Evolutionary conservation across 1,140 invertebrate species (phyloP), one percentile per base, ranked within the genome.

Genomic region (Ladona fulva): DNA sequence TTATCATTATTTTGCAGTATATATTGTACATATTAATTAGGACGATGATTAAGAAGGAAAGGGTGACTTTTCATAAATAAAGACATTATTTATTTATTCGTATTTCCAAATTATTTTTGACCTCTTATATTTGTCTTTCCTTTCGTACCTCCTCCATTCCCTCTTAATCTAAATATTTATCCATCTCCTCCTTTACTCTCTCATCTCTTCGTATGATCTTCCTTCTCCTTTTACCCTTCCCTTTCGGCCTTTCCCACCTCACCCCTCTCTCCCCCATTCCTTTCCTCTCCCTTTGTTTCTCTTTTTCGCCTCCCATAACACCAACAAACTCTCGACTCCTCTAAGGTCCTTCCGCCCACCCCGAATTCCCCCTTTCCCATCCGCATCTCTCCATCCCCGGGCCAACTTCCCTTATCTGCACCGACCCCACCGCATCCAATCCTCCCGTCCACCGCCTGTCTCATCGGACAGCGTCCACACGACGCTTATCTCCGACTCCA

Each of bases 391-490:
- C 19, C 19, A 52, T 52, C 52, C 52, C 12, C n/a, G 3, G 52
- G 16, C 52, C 52, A 10, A 10, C 44, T 52, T 66, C 5, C 52
- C 52, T 66, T 66, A 66, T 66, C 52, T 66, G 52, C 52, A 66
- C 52, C 52, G 52, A 52, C 44, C 44, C 44, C 44, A 10, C 44
- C 44, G 10, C 10, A 11, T 19, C 44, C 10, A 3, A 19, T 22
- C 52, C 52, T 22, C 16, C 52, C 52, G 52, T 66, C 52, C 52
- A 66, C 52, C 52, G 52, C 16, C 52, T 66, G 52, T 66, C 52
- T 66, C 52, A 66, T 66, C n/a, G 52, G 52, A 66, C 52, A 66
- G 52, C 52, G 52, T 66, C 52, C 52, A 66, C 52, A 66, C 52
- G 3, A 66, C 52, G 52, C 52, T 66, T 66, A 66, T 66, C 52